These are phyloP conservation scores for Xenotilapia leptura DNA, from an alignment of 2,113 vertebrate genomes.

Conservation along the genomic window DNA sequence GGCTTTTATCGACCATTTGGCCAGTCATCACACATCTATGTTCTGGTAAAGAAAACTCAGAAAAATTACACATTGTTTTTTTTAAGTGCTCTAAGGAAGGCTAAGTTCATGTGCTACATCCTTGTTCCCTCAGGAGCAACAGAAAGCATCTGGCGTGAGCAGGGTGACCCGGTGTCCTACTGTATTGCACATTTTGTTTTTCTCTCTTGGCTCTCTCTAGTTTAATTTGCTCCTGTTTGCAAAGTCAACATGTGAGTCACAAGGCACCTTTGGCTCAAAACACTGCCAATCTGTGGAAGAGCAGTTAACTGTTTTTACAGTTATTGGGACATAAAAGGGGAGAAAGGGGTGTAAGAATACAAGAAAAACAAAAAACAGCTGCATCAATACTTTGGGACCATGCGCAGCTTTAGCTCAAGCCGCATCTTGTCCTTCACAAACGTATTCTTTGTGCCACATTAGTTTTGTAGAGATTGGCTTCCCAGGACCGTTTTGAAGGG, in stretches of 20 bases:
- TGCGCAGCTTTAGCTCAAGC: neutral
- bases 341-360: neutral
- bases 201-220: neutral
- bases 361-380: neutral
- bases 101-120: neutral
- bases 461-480: neutral
- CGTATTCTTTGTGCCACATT: neutral
- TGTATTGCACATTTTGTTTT: neutral
- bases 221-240: neutral
- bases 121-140: neutral
- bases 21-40: neutral
- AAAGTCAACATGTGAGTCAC: neutral
- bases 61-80: neutral
- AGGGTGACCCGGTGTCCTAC: neutral
- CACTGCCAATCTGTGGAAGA: neutral
- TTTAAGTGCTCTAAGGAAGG: neutral
- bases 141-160: neutral
- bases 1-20: neutral
- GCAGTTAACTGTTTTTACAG: neutral
- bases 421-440: neutral
- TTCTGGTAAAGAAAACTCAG: neutral
- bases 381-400: neutral
- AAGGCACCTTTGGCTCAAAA: neutral
- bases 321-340: neutral
- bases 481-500: neutral